Percentiles rank a stretch among this genome's conserved stretches.
These are phyloP conservation scores for Drosophila colorata DNA, from an alignment of 2,888 invertebrate species.

Conservation along the genomic window DNA sequence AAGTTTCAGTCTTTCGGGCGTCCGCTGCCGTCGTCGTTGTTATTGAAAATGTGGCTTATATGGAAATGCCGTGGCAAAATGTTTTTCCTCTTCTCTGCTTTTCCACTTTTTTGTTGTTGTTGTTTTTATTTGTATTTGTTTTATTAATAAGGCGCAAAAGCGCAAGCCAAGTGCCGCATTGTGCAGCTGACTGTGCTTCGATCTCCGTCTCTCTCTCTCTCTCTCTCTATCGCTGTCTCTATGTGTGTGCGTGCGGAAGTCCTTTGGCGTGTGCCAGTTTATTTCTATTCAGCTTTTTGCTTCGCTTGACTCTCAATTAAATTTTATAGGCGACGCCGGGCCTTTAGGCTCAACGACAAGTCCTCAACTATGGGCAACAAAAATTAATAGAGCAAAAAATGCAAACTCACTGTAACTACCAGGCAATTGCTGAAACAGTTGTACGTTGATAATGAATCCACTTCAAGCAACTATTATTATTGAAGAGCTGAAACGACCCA, in stretches of 20 bases:
- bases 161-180: conserved; percentile 41
- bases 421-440: conserved; percentile 3
- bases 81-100: conserved; percentile 5
- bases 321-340: conserved; percentile 61
- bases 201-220: background rate
- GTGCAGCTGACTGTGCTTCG: conserved; percentile 20
- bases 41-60: conserved; percentile 77
- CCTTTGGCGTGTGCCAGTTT: conserved; percentile 64
- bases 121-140: conserved; percentile 63
- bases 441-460: conserved; percentile 8
- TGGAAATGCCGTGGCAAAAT: conserved; percentile 64
- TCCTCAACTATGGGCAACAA: conserved; percentile 48
- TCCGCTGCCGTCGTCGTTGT: conserved; percentile 44
- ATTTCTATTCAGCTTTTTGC: conserved; percentile 61
- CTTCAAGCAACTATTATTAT: conserved; percentile 3
- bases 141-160: conserved; percentile 72
- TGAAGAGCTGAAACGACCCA: background rate
- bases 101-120: background rate
- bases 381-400: conserved; percentile 75
- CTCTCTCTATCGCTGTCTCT: background rate
- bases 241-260: conserved; percentile 67
- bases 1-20: conserved; percentile 49
- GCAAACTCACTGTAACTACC: conserved; percentile 64
- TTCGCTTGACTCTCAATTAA: conserved; percentile 68
- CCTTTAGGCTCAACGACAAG: conserved; percentile 45